phyloP scores from a whole-genome alignment of 2,113 vertebrate species.

The Corynorhinus townsendii region DNA sequence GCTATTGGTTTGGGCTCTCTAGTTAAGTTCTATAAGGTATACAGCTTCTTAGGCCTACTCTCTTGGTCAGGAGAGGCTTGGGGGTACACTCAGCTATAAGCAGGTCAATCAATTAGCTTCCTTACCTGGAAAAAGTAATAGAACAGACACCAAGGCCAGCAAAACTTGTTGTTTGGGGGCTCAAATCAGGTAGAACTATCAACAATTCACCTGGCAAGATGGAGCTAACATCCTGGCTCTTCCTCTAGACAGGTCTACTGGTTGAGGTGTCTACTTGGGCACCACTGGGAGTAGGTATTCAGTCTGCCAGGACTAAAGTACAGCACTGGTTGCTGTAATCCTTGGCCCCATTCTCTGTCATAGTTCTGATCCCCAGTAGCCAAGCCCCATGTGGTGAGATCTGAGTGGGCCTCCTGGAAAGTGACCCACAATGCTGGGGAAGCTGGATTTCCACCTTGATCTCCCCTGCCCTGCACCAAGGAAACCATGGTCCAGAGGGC shows the following conservation, averaged over 20 bases:
- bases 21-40: background rate
- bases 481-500: background rate
- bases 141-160: background rate
- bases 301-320: background rate
- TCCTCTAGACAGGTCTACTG: background rate
- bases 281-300: background rate
- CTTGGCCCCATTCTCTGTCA: background rate
- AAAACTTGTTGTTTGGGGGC: background rate
- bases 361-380: background rate
- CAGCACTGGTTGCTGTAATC: background rate
- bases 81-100: background rate
- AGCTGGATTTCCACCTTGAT: background rate
- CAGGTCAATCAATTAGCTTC: background rate
- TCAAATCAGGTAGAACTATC: background rate
- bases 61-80: background rate
- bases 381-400: background rate
- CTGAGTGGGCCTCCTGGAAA: background rate
- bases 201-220: background rate
- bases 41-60: background rate
- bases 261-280: background rate
- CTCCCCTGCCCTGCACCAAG: no score
- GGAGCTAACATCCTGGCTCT: background rate
- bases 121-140: rapidly evolving
- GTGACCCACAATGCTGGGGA: no score
- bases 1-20: background rate